Base-by-base conservation (phyloP, 2,113 vertebrate species). In the Spermophilus dauricus region DNA sequence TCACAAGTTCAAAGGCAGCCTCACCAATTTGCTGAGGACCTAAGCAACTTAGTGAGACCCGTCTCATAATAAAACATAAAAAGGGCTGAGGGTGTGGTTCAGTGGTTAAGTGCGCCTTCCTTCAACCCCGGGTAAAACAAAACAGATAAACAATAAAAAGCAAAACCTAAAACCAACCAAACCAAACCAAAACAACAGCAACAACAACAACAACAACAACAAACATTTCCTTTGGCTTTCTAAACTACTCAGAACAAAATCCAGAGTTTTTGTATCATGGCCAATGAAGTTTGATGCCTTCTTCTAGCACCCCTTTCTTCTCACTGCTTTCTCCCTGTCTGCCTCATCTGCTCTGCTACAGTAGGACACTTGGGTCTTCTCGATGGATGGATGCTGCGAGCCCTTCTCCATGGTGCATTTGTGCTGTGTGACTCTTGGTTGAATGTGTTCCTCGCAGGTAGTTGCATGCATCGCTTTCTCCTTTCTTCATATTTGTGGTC, bases 271-370 rank as follows among this genome's bases (percentile, higher is more conserved):
- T 42, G 11, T 48, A 16, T 42, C 4, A 26, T 30, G 77, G 42
- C 8, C 18, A 28, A 0, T 51, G 30, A 32, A 2, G 26, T 12
- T 32, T 2, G 56, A 4, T 4, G 4, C 22, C 16, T 80, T 11
- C 1, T n/a, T 8, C 24, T 8, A 16, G 9, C 0, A 14, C 1
- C 24, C 1, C 12, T 77, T 58, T 63, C 5, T 24, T n/a, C 4
- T 75, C 32, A 3, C 11, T 69, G 8, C 48, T 18, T 84, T 37
- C 42, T 86, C 18, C 30, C 18, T n/a, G 13, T 22, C 63, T 42
- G 16, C 2, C 11, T 72, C 5, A 1, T 69, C 8, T 76, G 2
- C 17, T 77, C 8, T 63, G 37, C 12, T 30, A 22, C 2, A 11
- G 48, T 10, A 7, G 4, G 45, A 34, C 30, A 16, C 30, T 65